Evolutionary conservation across 2,797 vertebrate species (phyloP), one percentile per base, ranked within the genome.

Genomic region (Craterocephalus amniculus): DNA sequence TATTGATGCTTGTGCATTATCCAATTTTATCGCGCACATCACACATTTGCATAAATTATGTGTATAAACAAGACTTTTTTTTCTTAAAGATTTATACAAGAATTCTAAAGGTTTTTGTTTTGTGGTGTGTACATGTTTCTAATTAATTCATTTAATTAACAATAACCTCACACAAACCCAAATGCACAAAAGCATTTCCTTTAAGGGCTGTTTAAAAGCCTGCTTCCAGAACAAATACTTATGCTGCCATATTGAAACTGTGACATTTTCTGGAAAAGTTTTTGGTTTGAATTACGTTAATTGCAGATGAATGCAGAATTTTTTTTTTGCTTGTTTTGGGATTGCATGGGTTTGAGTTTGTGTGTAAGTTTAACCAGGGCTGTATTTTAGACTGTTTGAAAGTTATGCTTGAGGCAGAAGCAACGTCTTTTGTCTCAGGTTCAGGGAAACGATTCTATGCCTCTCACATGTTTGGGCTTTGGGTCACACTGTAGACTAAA

Each of bases 391-490:
- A 49, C 32, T 55, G 61, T 66, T 76, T 78, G 51, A 79, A 79
- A 58, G 65, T 58, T 67, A 49, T 40, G 36, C 13, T 5, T 55
- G 69, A 83, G 43, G 77, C 74, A 78, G 63, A 84, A 81, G 72
- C 52, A 49, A 8, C 76, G 62, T 40, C 52, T 49, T 87, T 76
- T 82, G 76, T 84, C 72, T 76, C 36, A 36, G 54, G 40, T 71
- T 65, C 67, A 63, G 73, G 38, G 70, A 78, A 64, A 78, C 69
- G 38, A 32, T 80, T 68, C 80, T 78, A 70, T 59, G 32, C 70
- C 65, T 62, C 72, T 88, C 87, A 81, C 85, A 76, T 90, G 83
- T 86, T 83, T 71, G 36, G 62, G 79, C 79, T 88, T 86, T 81
- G 29, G 54, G 40, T 58, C 31, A 18, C 20, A 27, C 66, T 81